A percentile compares a stretch with the other conserved stretches of the same genome.
Conservation (phyloP, 2,888 invertebrate genomes). For the Macrophya annulata region DNA sequence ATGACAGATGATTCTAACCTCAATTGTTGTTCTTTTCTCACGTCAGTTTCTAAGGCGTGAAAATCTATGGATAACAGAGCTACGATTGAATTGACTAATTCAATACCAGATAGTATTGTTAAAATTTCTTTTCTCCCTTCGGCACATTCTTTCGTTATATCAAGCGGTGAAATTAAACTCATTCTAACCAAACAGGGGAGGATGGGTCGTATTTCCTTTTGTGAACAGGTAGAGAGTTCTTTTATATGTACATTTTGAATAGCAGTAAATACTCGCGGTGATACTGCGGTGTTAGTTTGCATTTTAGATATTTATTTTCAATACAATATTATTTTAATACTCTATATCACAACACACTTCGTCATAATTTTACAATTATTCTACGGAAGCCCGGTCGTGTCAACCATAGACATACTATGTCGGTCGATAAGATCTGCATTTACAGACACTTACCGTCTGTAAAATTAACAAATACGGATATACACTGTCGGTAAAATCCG, state of each 20-base stretch:
- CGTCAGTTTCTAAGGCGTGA: constrained; percentile 94
- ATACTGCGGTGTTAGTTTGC: constrained; percentile 81
- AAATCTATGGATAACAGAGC: constrained; percentile 96
- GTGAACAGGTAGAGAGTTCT: constrained; percentile 86
- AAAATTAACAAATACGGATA: too few species aligned
- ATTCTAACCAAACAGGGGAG: constrained; percentile 96
- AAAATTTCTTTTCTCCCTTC: constrained; percentile 93
- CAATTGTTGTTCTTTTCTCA: constrained; percentile 95
- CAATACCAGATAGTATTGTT: constrained; percentile 94
- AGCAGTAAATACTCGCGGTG: constrained; percentile 88
- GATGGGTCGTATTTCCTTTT: constrained; percentile 93
- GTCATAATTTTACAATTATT: background rate
- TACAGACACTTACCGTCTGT: too few species aligned
- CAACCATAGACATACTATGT: too few species aligned
- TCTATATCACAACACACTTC: constrained; percentile 6
- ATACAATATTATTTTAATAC: background rate
- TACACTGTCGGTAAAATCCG: too few species aligned
- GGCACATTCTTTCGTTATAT: constrained; percentile 91
- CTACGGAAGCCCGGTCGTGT: too few species aligned
- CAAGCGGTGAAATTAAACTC: constrained; percentile 94
- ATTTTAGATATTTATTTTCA: constrained; percentile 61
- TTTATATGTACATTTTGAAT: constrained; percentile 92
- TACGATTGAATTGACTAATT: constrained; percentile 96
- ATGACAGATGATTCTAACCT: constrained; percentile 80
- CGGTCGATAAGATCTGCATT: too few species aligned